Conservation (phyloP, 2,797 vertebrate species). For the Chiroxiphia lanceolata region DNA sequence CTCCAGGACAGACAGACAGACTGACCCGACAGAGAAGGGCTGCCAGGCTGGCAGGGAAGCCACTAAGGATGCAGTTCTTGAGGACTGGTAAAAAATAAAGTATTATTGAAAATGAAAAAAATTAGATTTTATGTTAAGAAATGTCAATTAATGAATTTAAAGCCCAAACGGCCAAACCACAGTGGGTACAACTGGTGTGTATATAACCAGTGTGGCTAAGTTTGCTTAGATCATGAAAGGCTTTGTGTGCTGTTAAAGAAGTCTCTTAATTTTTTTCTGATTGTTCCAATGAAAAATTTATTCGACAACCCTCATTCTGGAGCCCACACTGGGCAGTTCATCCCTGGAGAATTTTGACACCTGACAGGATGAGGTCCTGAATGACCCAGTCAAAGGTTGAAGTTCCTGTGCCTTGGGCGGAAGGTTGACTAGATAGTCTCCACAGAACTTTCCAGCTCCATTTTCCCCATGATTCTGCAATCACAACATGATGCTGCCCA, state of each 20-base stretch:
- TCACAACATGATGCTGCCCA: background rate
- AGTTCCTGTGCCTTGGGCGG: background rate
- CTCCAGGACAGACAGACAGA: background rate
- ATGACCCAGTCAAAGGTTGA: rapidly evolving
- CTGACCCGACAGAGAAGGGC: background rate
- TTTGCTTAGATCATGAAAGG: background rate
- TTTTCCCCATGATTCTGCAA: background rate
- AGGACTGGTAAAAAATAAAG: background rate
- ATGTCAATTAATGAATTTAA: background rate
- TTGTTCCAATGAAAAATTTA: background rate
- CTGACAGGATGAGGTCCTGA: background rate
- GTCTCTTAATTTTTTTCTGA: background rate
- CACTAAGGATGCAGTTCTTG: background rate
- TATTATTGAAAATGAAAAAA: background rate
- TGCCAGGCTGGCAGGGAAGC: background rate
- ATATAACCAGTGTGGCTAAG: background rate
- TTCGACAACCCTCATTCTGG: background rate
- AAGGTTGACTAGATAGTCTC: background rate
- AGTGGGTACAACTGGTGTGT: background rate
- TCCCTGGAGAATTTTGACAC: background rate
- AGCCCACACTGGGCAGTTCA: background rate
- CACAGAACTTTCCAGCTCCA: background rate
- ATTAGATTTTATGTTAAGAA: background rate
- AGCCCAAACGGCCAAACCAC: background rate
- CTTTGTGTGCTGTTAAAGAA: background rate